These are phyloP conservation scores for Phataginus tricuspis DNA, from an alignment of 2,797 vertebrate genomes.

Conservation along the genomic window DNA sequence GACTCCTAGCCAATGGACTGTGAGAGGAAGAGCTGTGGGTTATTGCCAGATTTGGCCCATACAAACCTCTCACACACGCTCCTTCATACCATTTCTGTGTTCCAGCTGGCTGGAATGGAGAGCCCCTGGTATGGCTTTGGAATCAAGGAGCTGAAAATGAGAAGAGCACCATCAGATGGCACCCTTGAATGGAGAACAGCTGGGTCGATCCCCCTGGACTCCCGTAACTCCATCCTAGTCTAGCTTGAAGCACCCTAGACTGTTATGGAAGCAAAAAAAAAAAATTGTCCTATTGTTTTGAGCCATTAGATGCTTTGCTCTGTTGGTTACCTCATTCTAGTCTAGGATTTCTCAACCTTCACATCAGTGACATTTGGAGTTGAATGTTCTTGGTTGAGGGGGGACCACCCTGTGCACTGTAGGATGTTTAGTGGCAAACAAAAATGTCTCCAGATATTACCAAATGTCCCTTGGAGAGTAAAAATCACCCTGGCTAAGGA, in stretches of 20 bases:
- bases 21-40: background rate
- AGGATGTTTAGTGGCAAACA: background rate
- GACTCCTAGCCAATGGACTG: background rate
- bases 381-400: background rate
- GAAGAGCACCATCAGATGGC: background rate
- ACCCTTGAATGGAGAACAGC: background rate
- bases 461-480: background rate
- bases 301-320: background rate
- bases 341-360: background rate
- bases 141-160: background rate
- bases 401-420: background rate
- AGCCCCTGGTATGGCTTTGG: background rate
- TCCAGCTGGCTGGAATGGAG: background rate
- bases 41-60: background rate
- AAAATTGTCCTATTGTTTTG: background rate
- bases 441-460: background rate
- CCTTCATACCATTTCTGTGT: background rate
- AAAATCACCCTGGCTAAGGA: background rate
- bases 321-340: background rate
- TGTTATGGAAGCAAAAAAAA: background rate
- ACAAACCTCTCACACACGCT: background rate
- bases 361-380: background rate
- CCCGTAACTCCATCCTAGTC: background rate
- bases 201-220: background rate
- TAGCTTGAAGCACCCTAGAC: background rate